A percentile compares a stretch with the other conserved stretches of the same genome.
These are phyloP conservation scores for Mormyrus proboscirostris DNA, from an alignment of 2,797 vertebrate species.

Conservation along the genomic window DNA sequence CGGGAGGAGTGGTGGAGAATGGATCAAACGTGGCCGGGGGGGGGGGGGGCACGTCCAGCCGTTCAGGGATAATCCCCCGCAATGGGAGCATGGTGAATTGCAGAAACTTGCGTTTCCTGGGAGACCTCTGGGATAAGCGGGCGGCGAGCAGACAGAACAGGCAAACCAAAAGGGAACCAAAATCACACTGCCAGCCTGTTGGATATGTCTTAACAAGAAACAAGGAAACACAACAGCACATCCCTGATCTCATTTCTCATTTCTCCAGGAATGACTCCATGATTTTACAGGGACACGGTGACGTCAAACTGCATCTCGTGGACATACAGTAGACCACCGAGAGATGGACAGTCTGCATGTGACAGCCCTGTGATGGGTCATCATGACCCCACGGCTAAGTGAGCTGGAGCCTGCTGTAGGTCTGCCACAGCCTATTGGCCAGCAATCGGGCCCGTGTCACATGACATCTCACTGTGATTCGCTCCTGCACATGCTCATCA, in stretches of 20 bases:
- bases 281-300: neutral
- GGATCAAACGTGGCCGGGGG: neutral
- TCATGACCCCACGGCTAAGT: slow-evolving; percentile 33
- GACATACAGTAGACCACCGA: neutral
- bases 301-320: neutral
- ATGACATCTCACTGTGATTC: neutral
- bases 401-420: slow-evolving; percentile 44
- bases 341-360: neutral
- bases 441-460: slow-evolving; percentile 29
- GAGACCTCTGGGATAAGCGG: neutral
- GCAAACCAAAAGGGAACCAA: neutral
- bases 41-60: neutral
- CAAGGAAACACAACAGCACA: neutral
- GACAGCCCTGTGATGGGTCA: slow-evolving; percentile 15
- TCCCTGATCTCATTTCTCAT: neutral
- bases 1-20: neutral
- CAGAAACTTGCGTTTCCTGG: neutral
- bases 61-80: neutral
- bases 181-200: neutral
- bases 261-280: neutral
- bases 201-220: neutral
- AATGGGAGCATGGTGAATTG: neutral
- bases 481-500: neutral
- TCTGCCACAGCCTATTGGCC: slow-evolving; percentile 46
- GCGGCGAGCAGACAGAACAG: neutral